These are phyloP conservation scores for Selene dorsalis DNA, from an alignment of 2,797 vertebrate genomes.

Conservation along the genomic window DNA sequence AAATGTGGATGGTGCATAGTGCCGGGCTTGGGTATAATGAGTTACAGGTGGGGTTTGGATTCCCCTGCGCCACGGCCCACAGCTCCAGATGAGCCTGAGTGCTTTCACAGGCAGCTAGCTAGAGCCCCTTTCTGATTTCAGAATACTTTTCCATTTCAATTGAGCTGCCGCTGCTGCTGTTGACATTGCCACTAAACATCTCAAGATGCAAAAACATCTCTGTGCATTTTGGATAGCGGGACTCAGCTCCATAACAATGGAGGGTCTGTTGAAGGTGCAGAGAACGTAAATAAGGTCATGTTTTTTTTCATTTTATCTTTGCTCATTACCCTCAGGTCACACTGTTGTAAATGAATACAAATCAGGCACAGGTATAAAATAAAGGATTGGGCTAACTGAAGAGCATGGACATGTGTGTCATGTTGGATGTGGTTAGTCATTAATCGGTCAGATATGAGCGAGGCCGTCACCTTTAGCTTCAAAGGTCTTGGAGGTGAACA, in stretches of 20 bases:
- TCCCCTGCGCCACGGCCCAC: conserved; percentile 59
- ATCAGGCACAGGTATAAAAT: conserved; percentile 38
- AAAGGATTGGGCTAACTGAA: conserved; percentile 7
- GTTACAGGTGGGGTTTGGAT: conserved; percentile 80
- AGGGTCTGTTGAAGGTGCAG: conserved; percentile 46
- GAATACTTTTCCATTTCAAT: conserved; percentile 76
- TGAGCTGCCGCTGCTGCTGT: conserved; percentile 68
- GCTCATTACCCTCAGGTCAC: conserved; percentile 30
- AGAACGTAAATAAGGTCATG: background rate
- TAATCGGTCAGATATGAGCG: conserved; percentile 75
- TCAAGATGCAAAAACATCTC: conserved; percentile 67
- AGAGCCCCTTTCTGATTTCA: conserved; percentile 68
- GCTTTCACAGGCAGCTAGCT: conserved; percentile 69
- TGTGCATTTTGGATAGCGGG: conserved; percentile 20
- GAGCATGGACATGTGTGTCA: conserved; percentile 66
- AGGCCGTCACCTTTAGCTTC: conserved; percentile 71
- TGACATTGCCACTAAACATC: conserved; percentile 68
- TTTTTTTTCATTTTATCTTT: conserved; percentile 26
- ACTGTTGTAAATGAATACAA: conserved; percentile 42
- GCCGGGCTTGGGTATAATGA: conserved; percentile 77
- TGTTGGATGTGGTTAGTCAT: conserved; percentile 74
- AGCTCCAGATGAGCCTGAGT: conserved; percentile 78
- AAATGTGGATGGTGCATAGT: conserved; percentile 76
- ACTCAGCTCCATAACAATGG: conserved; percentile 38
- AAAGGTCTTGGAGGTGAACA: conserved; percentile 70